These are phyloP conservation scores for Falcunculus frontatus DNA, from an alignment of 2,113 vertebrate species.

Conservation along the genomic window DNA sequence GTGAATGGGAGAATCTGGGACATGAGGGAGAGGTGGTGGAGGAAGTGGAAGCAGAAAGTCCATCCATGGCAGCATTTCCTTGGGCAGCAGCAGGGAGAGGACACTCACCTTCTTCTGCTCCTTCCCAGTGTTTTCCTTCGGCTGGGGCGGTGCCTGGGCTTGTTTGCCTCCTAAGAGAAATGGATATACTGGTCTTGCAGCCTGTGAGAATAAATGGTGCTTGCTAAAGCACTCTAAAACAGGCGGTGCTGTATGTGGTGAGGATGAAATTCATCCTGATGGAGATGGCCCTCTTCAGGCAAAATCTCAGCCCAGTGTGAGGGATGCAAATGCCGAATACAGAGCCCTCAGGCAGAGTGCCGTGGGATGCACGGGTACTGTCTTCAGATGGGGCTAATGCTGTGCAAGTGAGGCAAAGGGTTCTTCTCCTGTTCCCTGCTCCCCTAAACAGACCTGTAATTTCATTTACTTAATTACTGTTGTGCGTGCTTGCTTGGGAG, in stretches of 20 bases:
- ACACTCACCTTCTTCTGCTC: neutral
- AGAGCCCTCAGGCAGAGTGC: neutral
- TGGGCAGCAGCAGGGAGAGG: neutral
- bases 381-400: neutral
- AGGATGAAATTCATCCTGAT: neutral
- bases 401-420: neutral
- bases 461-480: conserved; percentile 21
- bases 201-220: neutral
- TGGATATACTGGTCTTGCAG: neutral
- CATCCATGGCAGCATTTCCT: neutral
- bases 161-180: neutral
- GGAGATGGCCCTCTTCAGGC: neutral
- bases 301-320: neutral
- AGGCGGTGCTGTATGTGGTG: neutral
- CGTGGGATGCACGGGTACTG: neutral
- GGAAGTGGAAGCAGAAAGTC: neutral
- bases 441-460: neutral
- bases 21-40: neutral
- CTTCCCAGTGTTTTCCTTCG: neutral
- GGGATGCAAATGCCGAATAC: neutral
- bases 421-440: neutral
- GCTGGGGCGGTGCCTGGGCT: neutral
- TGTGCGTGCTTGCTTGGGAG: neutral
- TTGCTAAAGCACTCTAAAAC: neutral
- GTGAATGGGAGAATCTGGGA: neutral